Percentiles rank a stretch among this genome's conserved stretches.
Conservation (phyloP, 2,797 vertebrate species). For the Lepilemur ruficaudatus region DNA sequence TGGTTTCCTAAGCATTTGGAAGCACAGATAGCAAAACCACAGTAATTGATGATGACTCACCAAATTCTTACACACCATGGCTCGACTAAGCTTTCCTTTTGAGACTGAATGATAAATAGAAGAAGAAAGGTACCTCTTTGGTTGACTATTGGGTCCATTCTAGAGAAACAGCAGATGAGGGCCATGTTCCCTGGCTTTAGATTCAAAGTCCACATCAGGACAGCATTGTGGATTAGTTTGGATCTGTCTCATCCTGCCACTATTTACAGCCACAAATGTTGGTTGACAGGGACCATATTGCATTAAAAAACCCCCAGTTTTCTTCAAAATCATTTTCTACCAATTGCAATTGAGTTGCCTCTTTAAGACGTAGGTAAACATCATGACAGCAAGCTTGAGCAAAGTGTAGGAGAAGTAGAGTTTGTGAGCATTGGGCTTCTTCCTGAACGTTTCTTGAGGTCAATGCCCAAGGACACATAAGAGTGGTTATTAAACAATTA, state of each 20-base stretch:
- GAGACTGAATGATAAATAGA: background rate
- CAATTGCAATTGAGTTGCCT: background rate
- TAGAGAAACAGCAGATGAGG: background rate
- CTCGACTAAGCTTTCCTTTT: background rate
- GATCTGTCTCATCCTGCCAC: background rate
- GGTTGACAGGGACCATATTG: background rate
- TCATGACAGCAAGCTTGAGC: background rate
- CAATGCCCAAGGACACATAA: background rate
- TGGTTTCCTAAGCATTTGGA: background rate
- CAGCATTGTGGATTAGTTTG: background rate
- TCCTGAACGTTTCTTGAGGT: background rate
- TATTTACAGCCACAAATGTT: background rate
- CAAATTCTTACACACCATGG: background rate
- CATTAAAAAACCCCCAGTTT: background rate
- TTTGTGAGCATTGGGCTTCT: background rate
- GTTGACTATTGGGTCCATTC: background rate
- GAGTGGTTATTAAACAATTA: background rate
- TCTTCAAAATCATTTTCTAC: slow-evolving; percentile 28
- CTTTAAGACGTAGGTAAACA: background rate
- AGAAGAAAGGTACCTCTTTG: background rate
- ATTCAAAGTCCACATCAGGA: background rate
- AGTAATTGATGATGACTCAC: background rate
- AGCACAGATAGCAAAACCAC: background rate
- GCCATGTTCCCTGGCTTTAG: background rate
- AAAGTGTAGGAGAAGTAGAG: background rate